Conservation (phyloP, 2,797 vertebrate species). For the Premnoplex brunnescens region DNA sequence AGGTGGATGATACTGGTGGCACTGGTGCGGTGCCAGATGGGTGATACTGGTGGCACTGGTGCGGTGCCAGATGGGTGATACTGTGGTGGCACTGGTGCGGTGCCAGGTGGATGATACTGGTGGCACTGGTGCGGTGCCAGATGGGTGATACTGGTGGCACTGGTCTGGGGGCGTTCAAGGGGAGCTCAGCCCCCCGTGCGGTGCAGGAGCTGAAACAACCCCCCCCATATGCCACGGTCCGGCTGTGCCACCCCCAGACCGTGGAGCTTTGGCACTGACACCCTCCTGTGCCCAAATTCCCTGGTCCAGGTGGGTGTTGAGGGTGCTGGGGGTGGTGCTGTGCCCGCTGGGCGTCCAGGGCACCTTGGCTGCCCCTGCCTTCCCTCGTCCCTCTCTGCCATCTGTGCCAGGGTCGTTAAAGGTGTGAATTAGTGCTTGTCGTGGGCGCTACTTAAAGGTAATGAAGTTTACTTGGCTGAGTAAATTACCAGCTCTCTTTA, state of each 20-base stretch:
- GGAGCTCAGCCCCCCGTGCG: fast-evolving
- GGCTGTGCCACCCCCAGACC: fast-evolving
- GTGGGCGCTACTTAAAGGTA: constrained; percentile 45
- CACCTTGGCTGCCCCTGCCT: constrained; percentile 9
- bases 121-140: no score
- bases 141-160: not conserved
- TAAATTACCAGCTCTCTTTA: constrained; percentile 61
- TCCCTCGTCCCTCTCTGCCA: not conserved
- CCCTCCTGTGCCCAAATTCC: fast-evolving
- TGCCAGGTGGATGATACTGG: no score
- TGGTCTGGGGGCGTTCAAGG: fast-evolving
- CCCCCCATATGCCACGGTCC: fast-evolving
- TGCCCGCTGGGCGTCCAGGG: not conserved
- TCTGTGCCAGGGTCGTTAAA: constrained; percentile 43
- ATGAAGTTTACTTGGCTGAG: constrained; percentile 59
- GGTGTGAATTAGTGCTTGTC: constrained; percentile 55
- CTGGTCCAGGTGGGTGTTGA: fast-evolving
- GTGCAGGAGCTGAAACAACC: not conserved
- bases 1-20: fast-evolving
- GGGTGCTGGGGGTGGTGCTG: not conserved
- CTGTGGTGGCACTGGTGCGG: no score
- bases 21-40: no score
- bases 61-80: no score
- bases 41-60: not conserved
- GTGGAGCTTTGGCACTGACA: fast-evolving